phyloP scores from a whole-genome alignment of 2,888 invertebrate species.

The Perdita meconis region DNA sequence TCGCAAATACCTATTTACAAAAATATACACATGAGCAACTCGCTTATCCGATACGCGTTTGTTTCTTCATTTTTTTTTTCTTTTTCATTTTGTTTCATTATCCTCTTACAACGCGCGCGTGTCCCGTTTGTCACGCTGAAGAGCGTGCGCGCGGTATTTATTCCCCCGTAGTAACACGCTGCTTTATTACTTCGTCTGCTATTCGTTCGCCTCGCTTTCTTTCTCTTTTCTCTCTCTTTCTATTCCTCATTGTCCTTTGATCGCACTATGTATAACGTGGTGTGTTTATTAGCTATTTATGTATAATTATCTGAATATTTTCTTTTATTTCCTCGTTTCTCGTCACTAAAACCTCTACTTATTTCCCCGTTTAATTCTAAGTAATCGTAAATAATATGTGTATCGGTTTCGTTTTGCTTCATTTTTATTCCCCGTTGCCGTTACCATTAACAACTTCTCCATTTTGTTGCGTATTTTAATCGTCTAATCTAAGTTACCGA shows the following conservation, averaged over 20 bases:
- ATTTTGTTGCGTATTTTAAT: conserved; percentile 68
- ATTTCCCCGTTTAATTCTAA: conserved; percentile 76
- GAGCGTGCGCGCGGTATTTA: conserved; percentile 2
- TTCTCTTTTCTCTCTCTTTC: conserved; percentile 37
- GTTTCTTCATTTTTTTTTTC: conserved; percentile 18
- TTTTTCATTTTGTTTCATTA: conserved; percentile 16
- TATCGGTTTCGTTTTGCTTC: conserved; percentile 69
- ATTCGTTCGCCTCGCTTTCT: conserved; percentile 33
- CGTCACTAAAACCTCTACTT: conserved; percentile 79
- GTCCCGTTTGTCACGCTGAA: conserved; percentile 8
- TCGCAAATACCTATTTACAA: conserved; percentile 83
- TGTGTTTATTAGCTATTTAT: conserved; percentile 63
- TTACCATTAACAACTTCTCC: conserved; percentile 45
- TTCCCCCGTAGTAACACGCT: conserved; percentile 11
- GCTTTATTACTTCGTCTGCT: conserved; percentile 33
- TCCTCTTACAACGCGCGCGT: background rate
- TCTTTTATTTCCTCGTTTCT: conserved; percentile 66
- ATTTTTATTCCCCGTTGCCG: conserved; percentile 48
- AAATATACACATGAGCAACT: conserved; percentile 84
- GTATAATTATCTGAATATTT: conserved; percentile 63
- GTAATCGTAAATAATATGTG: conserved; percentile 83
- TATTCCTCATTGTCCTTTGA: conserved; percentile 52
- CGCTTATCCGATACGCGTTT: conserved; percentile 72
- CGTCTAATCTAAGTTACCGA: conserved; percentile 66
- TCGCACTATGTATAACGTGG: conserved; percentile 66